These are phyloP conservation scores for Bos taurus DNA, from an alignment of 2,113 vertebrate species.

Conservation along the genomic window ARS-UCD2.0 NC_037330.1:29797501-29798000, in stretches of 20 bases:
- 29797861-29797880: background rate
- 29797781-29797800: background rate
- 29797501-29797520: background rate
- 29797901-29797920: background rate
- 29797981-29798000: background rate
- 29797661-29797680: background rate
- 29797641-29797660: background rate
- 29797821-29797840: background rate
- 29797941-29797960: background rate
- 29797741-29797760: background rate
- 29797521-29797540: background rate
- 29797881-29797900: background rate
- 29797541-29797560: background rate
- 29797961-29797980: background rate
- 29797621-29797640: background rate
- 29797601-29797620: background rate
- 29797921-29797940: background rate
- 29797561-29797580: background rate
- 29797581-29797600: background rate
- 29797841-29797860: background rate
- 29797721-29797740: background rate
- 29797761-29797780: background rate
- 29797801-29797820: background rate
- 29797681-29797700: background rate
- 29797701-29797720: background rate